A percentile compares a stretch with the other conserved stretches of the same genome.
Conservation (phyloP, 2,888 invertebrate genomes). For the Tupiocoris notatus region DNA sequence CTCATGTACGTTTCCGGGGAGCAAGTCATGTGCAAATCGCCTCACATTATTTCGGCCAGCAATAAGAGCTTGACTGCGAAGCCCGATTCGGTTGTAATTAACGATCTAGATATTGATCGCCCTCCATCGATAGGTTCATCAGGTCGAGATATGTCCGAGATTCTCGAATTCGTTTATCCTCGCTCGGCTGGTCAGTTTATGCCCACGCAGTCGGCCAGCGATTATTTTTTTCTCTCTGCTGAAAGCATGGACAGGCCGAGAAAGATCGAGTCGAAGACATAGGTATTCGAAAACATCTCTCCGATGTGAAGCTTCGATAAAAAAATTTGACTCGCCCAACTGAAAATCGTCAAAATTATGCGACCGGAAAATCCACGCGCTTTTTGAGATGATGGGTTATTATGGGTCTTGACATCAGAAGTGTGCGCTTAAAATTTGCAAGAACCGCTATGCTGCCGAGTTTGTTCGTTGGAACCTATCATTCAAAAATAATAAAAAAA, state of each 20-base stretch:
- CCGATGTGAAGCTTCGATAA: too few species aligned
- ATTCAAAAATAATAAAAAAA: too few species aligned
- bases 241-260: background rate
- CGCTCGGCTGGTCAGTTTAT: background rate
- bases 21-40: background rate
- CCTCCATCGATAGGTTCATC: background rate
- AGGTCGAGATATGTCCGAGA: background rate
- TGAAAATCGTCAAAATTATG: too few species aligned
- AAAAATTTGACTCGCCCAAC: too few species aligned
- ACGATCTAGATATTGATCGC: background rate
- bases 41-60: background rate
- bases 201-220: background rate
- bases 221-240: background rate
- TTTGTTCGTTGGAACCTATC: too few species aligned
- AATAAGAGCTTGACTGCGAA: background rate
- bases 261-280: too few species aligned
- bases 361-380: too few species aligned
- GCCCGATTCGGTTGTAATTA: background rate
- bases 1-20: background rate
- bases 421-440: too few species aligned
- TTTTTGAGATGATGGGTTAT: too few species aligned
- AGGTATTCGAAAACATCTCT: too few species aligned
- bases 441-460: too few species aligned
- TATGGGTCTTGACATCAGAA: too few species aligned
- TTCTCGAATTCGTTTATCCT: background rate